Percentiles rank a stretch among this genome's conserved stretches.
Evolutionary conservation across 2,797 vertebrate species (phyloP).

Genomic region (Orientallactaga sibirica): DNA sequence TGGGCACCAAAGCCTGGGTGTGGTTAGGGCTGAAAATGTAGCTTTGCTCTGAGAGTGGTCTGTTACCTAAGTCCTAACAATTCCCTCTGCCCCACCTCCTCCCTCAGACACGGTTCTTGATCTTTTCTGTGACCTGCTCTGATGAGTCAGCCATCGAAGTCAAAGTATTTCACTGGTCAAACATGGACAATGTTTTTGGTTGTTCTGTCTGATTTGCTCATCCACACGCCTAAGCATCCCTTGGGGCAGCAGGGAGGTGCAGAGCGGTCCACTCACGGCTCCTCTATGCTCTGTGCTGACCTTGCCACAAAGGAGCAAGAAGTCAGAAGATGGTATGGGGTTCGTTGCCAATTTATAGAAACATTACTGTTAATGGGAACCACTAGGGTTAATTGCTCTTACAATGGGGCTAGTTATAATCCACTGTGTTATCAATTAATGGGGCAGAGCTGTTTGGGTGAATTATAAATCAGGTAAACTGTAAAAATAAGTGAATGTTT

Average conservation of each 20-base stretch:
- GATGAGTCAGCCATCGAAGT: not conserved
- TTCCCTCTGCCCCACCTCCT: not conserved
- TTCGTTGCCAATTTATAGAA: constrained; percentile 74
- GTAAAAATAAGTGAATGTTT: constrained; percentile 63
- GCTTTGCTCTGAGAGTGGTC: not conserved
- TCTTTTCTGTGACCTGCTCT: not conserved
- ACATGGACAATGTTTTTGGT: not conserved
- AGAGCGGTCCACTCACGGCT: not conserved
- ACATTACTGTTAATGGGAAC: not conserved
- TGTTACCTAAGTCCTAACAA: not conserved
- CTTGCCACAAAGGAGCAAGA: constrained; percentile 48
- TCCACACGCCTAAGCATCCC: not conserved
- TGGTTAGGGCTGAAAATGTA: not conserved
- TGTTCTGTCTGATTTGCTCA: not conserved
- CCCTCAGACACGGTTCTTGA: not conserved
- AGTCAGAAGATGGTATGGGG: not conserved
- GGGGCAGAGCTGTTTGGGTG: constrained; percentile 50
- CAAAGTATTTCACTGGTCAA: not conserved
- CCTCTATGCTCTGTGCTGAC: constrained; percentile 61
- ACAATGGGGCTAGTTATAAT: constrained; percentile 35
- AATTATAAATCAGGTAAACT: constrained; percentile 65
- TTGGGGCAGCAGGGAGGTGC: not conserved
- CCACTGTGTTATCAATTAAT: not conserved
- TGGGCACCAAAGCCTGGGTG: accelerated
- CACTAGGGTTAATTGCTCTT: constrained; percentile 44